phyloP scores from a whole-genome alignment of 2,888 invertebrate genomes.

The Hydrotaea cyrtoneurina region DNA sequence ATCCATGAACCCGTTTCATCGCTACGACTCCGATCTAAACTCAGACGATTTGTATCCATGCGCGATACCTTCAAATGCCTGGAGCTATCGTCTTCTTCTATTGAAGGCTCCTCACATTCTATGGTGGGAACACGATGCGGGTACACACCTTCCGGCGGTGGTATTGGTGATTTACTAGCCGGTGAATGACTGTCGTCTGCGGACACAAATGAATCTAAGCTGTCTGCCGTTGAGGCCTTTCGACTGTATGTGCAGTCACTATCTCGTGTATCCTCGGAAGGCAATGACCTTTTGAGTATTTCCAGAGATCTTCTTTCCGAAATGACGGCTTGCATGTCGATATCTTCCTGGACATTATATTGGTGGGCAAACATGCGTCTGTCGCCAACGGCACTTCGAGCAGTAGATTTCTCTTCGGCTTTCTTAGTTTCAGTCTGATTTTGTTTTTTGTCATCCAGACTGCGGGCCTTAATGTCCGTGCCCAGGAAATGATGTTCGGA shows the following conservation, averaged over 20 bases:
- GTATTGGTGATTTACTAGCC: constrained; percentile 76
- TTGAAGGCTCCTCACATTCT: constrained; percentile 80
- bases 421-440: constrained; percentile 75
- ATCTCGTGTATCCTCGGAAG: constrained; percentile 81
- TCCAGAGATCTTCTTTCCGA: constrained; percentile 84
- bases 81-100: constrained; percentile 79
- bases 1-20: constrained; percentile 87
- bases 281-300: constrained; percentile 83
- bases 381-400: constrained; percentile 77
- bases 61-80: constrained; percentile 77
- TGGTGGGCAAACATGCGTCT: constrained; percentile 79
- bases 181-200: constrained; percentile 87
- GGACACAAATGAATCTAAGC: constrained; percentile 80
- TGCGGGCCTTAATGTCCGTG: constrained; percentile 86
- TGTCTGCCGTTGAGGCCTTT: constrained; percentile 82
- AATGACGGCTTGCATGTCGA: constrained; percentile 84
- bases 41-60: constrained; percentile 77
- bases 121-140: constrained; percentile 80
- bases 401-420: constrained; percentile 79
- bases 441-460: constrained; percentile 84
- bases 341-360: constrained; percentile 79
- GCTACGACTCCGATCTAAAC: constrained; percentile 83
- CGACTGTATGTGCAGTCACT: constrained; percentile 74
- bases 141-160: constrained; percentile 73
- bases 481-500: constrained; percentile 83